Percentiles rank a stretch among this genome's conserved stretches.
phyloP scores from a whole-genome alignment of 1,140 invertebrate species.

The Cardiocondyla obscurior region DNA sequence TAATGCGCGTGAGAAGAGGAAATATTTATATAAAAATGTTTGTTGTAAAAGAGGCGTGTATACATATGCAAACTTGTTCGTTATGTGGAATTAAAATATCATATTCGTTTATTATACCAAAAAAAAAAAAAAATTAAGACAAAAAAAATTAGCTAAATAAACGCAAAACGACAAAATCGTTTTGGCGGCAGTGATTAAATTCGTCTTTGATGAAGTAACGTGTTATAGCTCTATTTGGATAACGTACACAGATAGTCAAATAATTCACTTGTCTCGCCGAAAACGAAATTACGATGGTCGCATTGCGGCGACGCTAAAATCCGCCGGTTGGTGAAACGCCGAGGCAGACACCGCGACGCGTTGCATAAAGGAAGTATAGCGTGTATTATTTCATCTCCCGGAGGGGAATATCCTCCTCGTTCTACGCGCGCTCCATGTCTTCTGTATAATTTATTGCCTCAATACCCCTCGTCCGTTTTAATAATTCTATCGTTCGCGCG shows the following conservation, averaged over 20 bases:
- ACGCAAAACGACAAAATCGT: background rate
- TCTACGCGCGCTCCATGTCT: slow-evolving; percentile 7
- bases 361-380: slow-evolving; percentile 70
- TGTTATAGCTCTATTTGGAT: slow-evolving; percentile 61
- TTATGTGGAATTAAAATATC: background rate
- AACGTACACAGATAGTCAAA: slow-evolving; percentile 71
- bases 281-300: slow-evolving; percentile 71
- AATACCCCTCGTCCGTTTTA: slow-evolving; percentile 42
- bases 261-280: slow-evolving; percentile 72
- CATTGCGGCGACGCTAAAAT: slow-evolving; percentile 59
- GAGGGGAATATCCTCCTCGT: slow-evolving; percentile 45
- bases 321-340: slow-evolving; percentile 61
- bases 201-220: background rate
- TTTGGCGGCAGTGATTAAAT: background rate
- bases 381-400: slow-evolving; percentile 80
- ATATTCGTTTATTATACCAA: no score
- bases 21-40: background rate
- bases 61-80: background rate
- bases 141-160: background rate
- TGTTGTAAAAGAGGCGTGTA: background rate
- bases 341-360: slow-evolving; percentile 62
- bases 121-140: no score
- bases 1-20: background rate
- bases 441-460: slow-evolving; percentile 54
- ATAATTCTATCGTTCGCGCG: slow-evolving; percentile 39